Evolutionary conservation across 92 coral and sea anemone species (phyloP).

Genomic region (Chrysogorgia sp.): DNA sequence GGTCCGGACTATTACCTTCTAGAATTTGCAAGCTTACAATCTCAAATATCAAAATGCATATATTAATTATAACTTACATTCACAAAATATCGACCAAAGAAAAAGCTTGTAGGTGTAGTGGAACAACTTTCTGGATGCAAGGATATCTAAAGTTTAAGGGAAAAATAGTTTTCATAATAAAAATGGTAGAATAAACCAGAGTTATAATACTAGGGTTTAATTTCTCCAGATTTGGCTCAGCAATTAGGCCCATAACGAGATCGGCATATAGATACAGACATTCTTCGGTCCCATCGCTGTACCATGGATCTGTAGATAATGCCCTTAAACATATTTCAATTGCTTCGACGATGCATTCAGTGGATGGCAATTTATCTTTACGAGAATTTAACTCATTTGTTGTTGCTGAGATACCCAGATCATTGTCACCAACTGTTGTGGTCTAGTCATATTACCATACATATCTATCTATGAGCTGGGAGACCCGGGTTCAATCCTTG

Average conservation of each 20-base stretch:
- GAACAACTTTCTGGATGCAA: constrained; percentile 78
- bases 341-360: constrained; percentile 58
- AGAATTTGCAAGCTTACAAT: too few relatives aligned
- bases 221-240: too few relatives aligned
- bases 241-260: constrained; percentile 58
- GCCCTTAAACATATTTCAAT: constrained; percentile 50
- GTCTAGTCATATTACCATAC: background rate
- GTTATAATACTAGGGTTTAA: too few relatives aligned
- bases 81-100: constrained; percentile 68
- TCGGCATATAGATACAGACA: constrained; percentile 62
- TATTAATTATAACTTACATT: constrained; percentile 60
- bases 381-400: too few relatives aligned
- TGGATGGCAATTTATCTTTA: too few relatives aligned
- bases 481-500: too few relatives aligned
- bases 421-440: too few relatives aligned
- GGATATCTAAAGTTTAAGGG: constrained; percentile 60
- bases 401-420: too few relatives aligned
- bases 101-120: constrained; percentile 90
- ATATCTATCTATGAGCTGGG: too few relatives aligned
- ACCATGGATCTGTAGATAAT: constrained; percentile 54
- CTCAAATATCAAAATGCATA: background rate
- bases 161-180: background rate
- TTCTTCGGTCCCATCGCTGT: constrained; percentile 63
- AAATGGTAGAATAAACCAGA: too few relatives aligned
- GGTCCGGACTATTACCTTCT: too few relatives aligned